Base-by-base conservation (phyloP, 2,797 vertebrate species). In the Rhinophrynus dorsalis region DNA sequence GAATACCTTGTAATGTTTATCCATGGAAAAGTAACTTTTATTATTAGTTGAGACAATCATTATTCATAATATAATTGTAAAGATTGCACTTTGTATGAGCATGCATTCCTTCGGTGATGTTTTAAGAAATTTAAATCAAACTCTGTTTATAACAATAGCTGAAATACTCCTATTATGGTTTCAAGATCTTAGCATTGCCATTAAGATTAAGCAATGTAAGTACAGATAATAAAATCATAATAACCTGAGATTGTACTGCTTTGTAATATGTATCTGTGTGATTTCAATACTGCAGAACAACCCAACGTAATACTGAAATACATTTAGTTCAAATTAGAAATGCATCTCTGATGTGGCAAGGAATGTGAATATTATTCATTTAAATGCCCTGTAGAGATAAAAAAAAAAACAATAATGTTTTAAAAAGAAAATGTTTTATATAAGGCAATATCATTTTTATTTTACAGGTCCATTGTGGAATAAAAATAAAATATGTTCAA, bases 401-500 rank as follows among this genome's bases (percentile, higher is more conserved):
- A 45, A 42, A 57, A 35, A 57, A 45, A 45, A 42, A 57, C 26
- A 57, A 66, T 60, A 59, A 45, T 54, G 21, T 26, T 54, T 73
- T 66, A 33, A 44, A n/a, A 65, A 29, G 62, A 73, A 55, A 58
- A 42, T 54, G 54, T 60, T 73, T 67, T 60, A 72, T 73, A 66
- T 29, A 52, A 73, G 54, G 55, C 62, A 73, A 67, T 73, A 73
- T 67, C 20, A 73, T 45, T 67, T 57, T 60, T 67, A 67, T 60
- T 73, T 73, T 73, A 73, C 63, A 42, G 70, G 62, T 52, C 70
- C 42, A 73, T 73, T 73, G 70, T 59, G 70, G 47, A 73, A 73
- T 72, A 72, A 66, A 72, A 66, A 59, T 66, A 73, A 73, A 73
- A 66, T 66, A 73, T 73, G 55, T 40, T 66, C 63, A 59, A 73